Percentiles rank a stretch among this genome's conserved stretches.
Conservation (phyloP, 2,113 vertebrate genomes). For the Lophius piscatorius region DNA sequence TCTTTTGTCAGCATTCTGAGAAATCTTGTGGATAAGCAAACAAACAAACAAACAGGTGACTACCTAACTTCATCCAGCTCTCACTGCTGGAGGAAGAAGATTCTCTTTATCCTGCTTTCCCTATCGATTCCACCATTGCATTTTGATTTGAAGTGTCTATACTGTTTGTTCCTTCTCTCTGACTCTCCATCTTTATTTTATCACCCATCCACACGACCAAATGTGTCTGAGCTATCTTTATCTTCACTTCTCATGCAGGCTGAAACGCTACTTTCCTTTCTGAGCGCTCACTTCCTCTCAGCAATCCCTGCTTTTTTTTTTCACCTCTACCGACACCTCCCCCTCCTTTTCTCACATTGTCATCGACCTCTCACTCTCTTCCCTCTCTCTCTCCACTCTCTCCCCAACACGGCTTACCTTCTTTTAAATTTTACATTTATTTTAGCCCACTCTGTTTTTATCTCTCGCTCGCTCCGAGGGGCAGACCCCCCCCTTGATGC, state of each 20-base stretch:
- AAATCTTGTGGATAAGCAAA: no score
- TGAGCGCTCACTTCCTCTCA: conserved; percentile 1
- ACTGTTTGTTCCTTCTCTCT: conserved; percentile 29
- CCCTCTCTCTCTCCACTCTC: conserved; percentile 7
- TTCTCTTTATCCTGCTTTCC: not conserved
- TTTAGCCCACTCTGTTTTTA: conserved; percentile 28
- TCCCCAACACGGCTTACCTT: conserved; percentile 24
- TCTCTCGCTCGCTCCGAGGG: conserved; percentile 45
- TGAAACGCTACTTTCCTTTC: conserved; percentile 31
- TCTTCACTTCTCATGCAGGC: conserved; percentile 38
- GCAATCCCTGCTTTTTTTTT: not conserved
- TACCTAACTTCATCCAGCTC: no score
- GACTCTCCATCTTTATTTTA: conserved; percentile 58
- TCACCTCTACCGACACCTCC: conserved; percentile 23
- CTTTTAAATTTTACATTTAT: conserved; percentile 21
- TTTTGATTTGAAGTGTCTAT: conserved; percentile 5
- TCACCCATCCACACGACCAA: conserved; percentile 26
- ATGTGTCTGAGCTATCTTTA: conserved; percentile 45
- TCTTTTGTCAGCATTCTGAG: no score
- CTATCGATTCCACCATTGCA: not conserved
- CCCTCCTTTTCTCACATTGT: conserved; percentile 57
- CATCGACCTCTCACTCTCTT: conserved; percentile 25
- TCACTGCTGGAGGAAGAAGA: no score
- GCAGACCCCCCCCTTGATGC: conserved; percentile 65
- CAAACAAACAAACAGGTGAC: no score